phyloP scores from a whole-genome alignment of 2,888 invertebrate genomes.

The Apocheima hispidaria region DNA sequence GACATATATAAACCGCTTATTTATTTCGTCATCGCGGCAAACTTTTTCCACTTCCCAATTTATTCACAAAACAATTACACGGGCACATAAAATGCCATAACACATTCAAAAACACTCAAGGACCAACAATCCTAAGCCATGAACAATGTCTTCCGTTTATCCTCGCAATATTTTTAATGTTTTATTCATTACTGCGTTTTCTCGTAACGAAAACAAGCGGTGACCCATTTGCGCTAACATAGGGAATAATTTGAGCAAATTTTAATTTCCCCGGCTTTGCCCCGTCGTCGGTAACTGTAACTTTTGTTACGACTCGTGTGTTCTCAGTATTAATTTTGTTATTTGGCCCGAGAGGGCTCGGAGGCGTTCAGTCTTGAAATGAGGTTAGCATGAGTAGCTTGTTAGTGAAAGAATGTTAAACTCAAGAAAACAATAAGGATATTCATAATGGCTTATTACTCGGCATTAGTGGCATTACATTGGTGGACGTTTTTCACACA shows the following conservation, averaged over 20 bases:
- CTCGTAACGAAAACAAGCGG: slow-evolving; percentile 34
- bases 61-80: slow-evolving; percentile 17
- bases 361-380: slow-evolving; percentile 10
- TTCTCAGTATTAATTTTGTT: slow-evolving; percentile 18
- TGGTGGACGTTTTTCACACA: no score
- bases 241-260: slow-evolving; percentile 43
- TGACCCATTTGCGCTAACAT: slow-evolving; percentile 40
- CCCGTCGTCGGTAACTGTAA: slow-evolving; percentile 11
- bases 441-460: no score
- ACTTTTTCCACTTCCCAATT: slow-evolving; percentile 9
- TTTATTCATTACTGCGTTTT: slow-evolving; percentile 39
- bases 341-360: slow-evolving; percentile 10
- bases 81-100: slow-evolving; percentile 6
- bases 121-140: slow-evolving; percentile 19
- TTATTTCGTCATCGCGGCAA: background rate
- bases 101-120: slow-evolving; percentile 22
- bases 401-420: background rate
- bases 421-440: background rate
- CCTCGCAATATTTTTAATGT: slow-evolving; percentile 34
- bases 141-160: slow-evolving; percentile 26
- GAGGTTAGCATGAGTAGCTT: background rate
- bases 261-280: slow-evolving; percentile 37
- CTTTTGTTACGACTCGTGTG: slow-evolving; percentile 19
- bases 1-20: no score
- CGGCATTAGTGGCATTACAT: no score